Conservation (phyloP, 2,888 invertebrate genomes). For the Melanotus villosus region DNA sequence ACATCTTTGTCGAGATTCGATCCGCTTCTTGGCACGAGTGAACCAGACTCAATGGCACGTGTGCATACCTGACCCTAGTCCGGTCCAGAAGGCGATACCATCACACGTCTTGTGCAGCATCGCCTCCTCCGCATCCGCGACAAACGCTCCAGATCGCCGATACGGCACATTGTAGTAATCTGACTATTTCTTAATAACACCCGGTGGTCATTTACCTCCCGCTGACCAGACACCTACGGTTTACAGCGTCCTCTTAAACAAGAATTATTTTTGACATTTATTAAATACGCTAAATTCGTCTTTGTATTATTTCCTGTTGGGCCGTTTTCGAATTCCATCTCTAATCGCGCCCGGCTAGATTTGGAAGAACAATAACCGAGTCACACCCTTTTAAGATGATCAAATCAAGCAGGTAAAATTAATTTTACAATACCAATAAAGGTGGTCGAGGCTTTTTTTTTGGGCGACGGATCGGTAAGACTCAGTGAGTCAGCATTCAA, state of each 20-base stretch:
- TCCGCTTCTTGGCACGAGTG: slow-evolving; percentile 50
- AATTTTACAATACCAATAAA: slow-evolving; percentile 45
- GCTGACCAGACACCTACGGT: slow-evolving; percentile 42
- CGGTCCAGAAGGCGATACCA: slow-evolving; percentile 50
- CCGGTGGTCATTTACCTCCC: slow-evolving; percentile 45
- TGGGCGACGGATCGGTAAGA: slow-evolving; percentile 32
- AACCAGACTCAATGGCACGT: slow-evolving; percentile 46
- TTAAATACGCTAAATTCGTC: slow-evolving; percentile 43
- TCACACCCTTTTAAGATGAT: slow-evolving; percentile 42
- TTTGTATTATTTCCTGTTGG: slow-evolving; percentile 38
- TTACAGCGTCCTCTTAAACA: slow-evolving; percentile 36
- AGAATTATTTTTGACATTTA: slow-evolving; percentile 44
- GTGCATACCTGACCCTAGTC: slow-evolving; percentile 54
- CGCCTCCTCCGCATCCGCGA: slow-evolving; percentile 44
- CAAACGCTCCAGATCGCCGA: slow-evolving; percentile 44
- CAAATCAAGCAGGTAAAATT: slow-evolving; percentile 46
- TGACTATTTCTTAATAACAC: slow-evolving; percentile 43
- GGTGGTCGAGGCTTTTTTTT: slow-evolving; percentile 38
- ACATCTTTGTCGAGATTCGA: slow-evolving; percentile 44
- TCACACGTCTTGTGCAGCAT: slow-evolving; percentile 46
- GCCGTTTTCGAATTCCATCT: slow-evolving; percentile 33
- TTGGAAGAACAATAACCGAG: slow-evolving; percentile 39
- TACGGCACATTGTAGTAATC: slow-evolving; percentile 42
- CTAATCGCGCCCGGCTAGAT: slow-evolving; percentile 28
- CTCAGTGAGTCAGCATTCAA: slow-evolving; percentile 59